Evolutionary conservation across 2,888 invertebrate genomes (phyloP).

Genomic region (Eilema sororculum): DNA sequence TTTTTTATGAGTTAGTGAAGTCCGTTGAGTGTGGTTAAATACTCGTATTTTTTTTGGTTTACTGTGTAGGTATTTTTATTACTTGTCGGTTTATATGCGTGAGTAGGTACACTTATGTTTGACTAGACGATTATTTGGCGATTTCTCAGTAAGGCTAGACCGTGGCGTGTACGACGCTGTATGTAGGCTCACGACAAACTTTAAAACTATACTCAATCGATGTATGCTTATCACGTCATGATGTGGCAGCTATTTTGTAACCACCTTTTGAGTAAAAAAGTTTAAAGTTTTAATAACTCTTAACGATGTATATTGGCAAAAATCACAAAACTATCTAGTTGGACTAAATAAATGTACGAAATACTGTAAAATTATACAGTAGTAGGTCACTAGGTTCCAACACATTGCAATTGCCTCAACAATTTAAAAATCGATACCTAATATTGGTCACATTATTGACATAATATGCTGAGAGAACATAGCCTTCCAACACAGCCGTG

Average conservation of each 20-base stretch:
- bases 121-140: background rate
- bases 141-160: background rate
- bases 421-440: background rate
- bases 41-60: background rate
- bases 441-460: background rate
- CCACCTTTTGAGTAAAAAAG: background rate
- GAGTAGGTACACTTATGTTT: background rate
- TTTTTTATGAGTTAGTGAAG: constrained; percentile 65
- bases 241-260: background rate
- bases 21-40: constrained; percentile 18
- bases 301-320: too few species aligned
- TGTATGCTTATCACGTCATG: background rate
- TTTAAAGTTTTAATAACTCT: background rate
- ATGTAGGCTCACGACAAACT: background rate
- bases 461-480: background rate
- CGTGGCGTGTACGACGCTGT: background rate
- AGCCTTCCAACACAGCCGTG: too few species aligned
- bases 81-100: background rate
- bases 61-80: background rate
- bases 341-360: too few species aligned
- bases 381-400: background rate
- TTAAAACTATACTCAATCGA: too few species aligned
- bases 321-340: background rate
- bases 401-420: background rate
- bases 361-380: background rate